phyloP scores from a whole-genome alignment of 2,888 invertebrate species.

The Tenthredo distinguenda region DNA sequence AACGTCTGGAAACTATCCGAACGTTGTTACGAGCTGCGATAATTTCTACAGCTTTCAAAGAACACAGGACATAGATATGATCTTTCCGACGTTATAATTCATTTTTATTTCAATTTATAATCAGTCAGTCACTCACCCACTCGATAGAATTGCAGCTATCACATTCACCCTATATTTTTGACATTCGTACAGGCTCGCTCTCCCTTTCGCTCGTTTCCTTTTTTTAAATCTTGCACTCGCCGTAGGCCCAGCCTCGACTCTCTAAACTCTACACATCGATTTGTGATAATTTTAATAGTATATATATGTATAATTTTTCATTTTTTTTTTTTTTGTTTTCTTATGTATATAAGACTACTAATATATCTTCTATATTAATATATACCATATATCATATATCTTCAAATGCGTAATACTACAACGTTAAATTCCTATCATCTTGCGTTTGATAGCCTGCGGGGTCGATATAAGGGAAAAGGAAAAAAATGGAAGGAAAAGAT shows the following conservation, averaged over 20 bases:
- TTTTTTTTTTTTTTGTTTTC: background rate
- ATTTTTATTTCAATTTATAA: background rate
- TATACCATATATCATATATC: slow-evolving; percentile 32
- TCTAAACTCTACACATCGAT: slow-evolving; percentile 65
- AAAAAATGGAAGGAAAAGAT: background rate
- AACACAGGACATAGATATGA: slow-evolving; percentile 29
- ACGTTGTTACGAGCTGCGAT: slow-evolving; percentile 27
- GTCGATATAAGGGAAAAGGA: background rate
- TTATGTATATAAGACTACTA: slow-evolving; percentile 10
- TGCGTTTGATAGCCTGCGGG: slow-evolving; percentile 12
- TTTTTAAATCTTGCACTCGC: slow-evolving; percentile 56
- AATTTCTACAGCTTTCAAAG: slow-evolving; percentile 6
- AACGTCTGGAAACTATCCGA: slow-evolving; percentile 31
- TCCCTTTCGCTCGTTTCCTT: background rate
- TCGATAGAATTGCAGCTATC: slow-evolving; percentile 25
- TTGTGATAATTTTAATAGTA: slow-evolving; percentile 52
- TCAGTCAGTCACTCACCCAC: slow-evolving; percentile 10
- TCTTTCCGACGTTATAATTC: background rate
- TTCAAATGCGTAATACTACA: slow-evolving; percentile 46
- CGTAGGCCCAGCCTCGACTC: slow-evolving; percentile 71
- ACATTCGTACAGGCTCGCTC: background rate
- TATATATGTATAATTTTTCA: slow-evolving; percentile 6
- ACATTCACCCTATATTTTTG: slow-evolving; percentile 35
- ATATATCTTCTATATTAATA: slow-evolving; percentile 20
- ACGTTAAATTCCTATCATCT: slow-evolving; percentile 18